Percentiles rank a stretch among this genome's conserved stretches.
These are phyloP conservation scores for Scaptomyza polygonia DNA, from an alignment of 2,888 invertebrate genomes.

Conservation along the genomic window DNA sequence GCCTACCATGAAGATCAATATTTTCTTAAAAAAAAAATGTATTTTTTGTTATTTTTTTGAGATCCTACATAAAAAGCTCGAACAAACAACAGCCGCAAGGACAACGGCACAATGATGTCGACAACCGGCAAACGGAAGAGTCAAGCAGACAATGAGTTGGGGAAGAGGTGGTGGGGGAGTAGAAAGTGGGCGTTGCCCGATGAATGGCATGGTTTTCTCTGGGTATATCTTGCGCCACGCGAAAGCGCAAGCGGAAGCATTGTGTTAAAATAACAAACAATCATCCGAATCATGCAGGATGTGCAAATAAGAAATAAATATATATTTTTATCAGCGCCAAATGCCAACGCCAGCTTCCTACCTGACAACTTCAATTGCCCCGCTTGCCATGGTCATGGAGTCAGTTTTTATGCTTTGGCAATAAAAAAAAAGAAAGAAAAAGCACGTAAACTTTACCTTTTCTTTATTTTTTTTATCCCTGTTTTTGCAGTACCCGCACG, in stretches of 20 bases:
- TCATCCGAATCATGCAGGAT: conserved; percentile 78
- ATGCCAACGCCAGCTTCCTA: conserved; percentile 45
- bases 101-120: conserved; percentile 44
- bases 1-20: conserved; percentile 45
- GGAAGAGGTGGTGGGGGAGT: neutral
- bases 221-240: conserved; percentile 21
- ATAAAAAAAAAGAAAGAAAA: conserved; percentile 41
- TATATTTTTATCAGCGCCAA: conserved; percentile 68
- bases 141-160: conserved; percentile 46
- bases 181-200: neutral
- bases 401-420: conserved; percentile 39
- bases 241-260: conserved; percentile 69
- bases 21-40: conserved; percentile 36
- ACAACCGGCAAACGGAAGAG: conserved; percentile 70
- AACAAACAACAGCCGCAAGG: conserved; percentile 45
- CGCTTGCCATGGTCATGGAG: conserved; percentile 1
- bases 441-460: conserved; percentile 12
- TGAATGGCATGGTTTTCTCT: conserved; percentile 1
- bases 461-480: conserved; percentile 17
- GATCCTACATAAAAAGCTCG: conserved; percentile 39
- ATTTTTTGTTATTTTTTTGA: conserved; percentile 12
- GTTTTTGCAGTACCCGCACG: conserved; percentile 87
- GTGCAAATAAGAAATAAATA: conserved; percentile 80
- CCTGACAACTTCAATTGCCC: conserved; percentile 62
- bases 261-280: conserved; percentile 80